A percentile compares a stretch with the other conserved stretches of the same genome.
phyloP scores from a whole-genome alignment of 2,888 invertebrate genomes.

The Heterodera filipjevi region DNA sequence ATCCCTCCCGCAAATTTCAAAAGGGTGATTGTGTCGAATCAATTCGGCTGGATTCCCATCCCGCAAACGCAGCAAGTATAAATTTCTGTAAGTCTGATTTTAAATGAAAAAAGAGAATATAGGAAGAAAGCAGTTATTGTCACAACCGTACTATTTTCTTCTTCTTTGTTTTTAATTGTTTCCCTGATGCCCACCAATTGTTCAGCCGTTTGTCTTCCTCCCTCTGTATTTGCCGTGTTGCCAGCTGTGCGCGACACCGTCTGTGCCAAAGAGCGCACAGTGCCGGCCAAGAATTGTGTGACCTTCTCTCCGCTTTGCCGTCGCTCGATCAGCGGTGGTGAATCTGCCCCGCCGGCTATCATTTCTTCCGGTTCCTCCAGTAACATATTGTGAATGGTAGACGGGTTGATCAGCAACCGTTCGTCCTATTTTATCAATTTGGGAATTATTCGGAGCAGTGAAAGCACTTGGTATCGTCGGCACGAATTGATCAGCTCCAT shows the following conservation, averaged over 20 bases:
- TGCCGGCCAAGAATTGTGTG: constrained; percentile 49
- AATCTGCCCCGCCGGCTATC: constrained; percentile 33
- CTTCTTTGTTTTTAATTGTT: too few species aligned
- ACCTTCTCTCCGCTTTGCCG: constrained; percentile 29
- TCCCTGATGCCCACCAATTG: neutral
- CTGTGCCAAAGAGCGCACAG: constrained; percentile 59
- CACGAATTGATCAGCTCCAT: constrained; percentile 62
- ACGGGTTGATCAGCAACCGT: constrained; percentile 49
- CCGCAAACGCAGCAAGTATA: too few species aligned
- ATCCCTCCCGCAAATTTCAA: too few species aligned
- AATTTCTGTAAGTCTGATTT: too few species aligned
- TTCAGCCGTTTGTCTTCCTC: neutral
- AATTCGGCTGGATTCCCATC: too few species aligned
- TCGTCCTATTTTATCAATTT: too few species aligned
- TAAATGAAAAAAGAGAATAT: too few species aligned
- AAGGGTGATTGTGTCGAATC: too few species aligned
- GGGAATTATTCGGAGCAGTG: neutral
- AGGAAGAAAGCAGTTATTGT: too few species aligned
- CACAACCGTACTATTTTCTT: too few species aligned
- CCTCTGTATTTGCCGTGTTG: constrained; percentile 33
- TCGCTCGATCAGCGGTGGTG: constrained; percentile 11
- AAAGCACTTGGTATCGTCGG: constrained; percentile 56
- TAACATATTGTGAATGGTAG: constrained; percentile 53
- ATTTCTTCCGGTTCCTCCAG: constrained; percentile 51
- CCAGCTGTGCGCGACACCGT: constrained; percentile 53